Conservation (phyloP, 37 sponge, comb jelly and placozoan genomes). For the Diacarnus erythraeanus region DNA sequence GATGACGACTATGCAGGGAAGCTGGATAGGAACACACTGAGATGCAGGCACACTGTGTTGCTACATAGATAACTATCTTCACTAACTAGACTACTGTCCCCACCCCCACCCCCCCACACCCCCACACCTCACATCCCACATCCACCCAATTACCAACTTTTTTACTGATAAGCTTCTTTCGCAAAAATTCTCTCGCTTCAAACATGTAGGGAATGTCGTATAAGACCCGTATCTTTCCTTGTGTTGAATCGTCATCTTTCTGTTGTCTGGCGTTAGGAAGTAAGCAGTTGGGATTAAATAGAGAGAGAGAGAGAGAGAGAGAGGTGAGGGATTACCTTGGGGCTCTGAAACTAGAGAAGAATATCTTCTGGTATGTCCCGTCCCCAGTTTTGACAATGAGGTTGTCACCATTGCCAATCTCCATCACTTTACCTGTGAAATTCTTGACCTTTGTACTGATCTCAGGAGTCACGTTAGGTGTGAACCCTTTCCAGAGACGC, state of each 20-base stretch:
- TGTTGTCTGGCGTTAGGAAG: not conserved
- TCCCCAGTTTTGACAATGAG: constrained; percentile 75
- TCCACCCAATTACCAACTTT: constrained; percentile 44
- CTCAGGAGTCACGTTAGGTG: constrained; percentile 15
- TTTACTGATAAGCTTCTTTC: constrained; percentile 95
- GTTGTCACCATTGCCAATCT: constrained; percentile 91
- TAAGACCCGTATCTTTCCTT: constrained; percentile 46
- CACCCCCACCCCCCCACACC: not conserved
- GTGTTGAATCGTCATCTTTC: not conserved
- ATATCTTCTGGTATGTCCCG: constrained; percentile 78
- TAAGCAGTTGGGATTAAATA: too few relatives aligned
- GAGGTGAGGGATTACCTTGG: constrained; percentile 73
- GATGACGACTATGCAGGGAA: too few relatives aligned
- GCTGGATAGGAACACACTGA: too few relatives aligned
- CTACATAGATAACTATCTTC: not conserved
- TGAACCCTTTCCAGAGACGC: constrained; percentile 75
- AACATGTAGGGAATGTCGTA: constrained; percentile 99
- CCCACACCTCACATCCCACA: not conserved
- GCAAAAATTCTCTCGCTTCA: constrained; percentile 96
- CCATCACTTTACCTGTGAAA: constrained; percentile 79
- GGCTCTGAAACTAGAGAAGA: constrained; percentile 87
- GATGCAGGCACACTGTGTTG: not conserved
- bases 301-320: constrained; percentile 4
- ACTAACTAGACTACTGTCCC: not conserved
- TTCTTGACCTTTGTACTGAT: constrained; percentile 39